Percentiles rank a stretch among this genome's conserved stretches.
phyloP scores from a whole-genome alignment of 2,113 vertebrate genomes.

The Pelobates fuscus region DNA sequence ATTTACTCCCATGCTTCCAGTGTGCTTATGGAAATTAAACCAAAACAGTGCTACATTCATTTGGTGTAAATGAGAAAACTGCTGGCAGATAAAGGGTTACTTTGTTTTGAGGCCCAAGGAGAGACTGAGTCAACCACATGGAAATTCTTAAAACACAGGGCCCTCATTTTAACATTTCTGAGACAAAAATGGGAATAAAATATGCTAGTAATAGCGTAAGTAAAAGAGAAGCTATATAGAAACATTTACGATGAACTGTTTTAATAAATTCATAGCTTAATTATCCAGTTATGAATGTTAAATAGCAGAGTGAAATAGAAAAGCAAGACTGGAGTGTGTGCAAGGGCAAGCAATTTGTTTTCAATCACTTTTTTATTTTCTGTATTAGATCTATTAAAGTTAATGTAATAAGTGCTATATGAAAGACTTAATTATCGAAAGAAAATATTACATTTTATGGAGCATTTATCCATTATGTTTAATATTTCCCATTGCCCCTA shows the following conservation, averaged over 20 bases:
- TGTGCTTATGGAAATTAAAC: conserved; percentile 32
- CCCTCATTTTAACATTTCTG: conserved; percentile 26
- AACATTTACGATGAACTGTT: neutral
- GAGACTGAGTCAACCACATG: conserved; percentile 45
- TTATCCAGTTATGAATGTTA: too few species aligned
- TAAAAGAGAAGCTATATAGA: neutral
- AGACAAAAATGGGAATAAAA: conserved; percentile 29
- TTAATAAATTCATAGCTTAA: conserved; percentile 2
- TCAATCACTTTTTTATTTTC: too few species aligned
- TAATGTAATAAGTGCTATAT: too few species aligned
- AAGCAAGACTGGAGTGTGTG: too few species aligned
- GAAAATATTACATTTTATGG: too few species aligned
- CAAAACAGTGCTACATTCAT: conserved; percentile 42
- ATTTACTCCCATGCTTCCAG: conserved; percentile 29
- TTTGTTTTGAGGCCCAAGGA: conserved; percentile 41
- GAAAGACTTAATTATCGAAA: too few species aligned
- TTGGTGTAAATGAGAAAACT: conserved; percentile 44
- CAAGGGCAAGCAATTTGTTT: too few species aligned
- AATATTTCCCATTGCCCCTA: too few species aligned
- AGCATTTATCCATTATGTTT: too few species aligned
- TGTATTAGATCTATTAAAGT: too few species aligned
- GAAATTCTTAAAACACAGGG: conserved; percentile 46
- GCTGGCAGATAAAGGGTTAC: conserved; percentile 50
- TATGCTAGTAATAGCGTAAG: conserved; percentile 1
- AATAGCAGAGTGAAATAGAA: too few species aligned